Evolutionary conservation across 2,797 vertebrate species (phyloP).

Genomic region (Pipistrellus nathusii): DNA sequence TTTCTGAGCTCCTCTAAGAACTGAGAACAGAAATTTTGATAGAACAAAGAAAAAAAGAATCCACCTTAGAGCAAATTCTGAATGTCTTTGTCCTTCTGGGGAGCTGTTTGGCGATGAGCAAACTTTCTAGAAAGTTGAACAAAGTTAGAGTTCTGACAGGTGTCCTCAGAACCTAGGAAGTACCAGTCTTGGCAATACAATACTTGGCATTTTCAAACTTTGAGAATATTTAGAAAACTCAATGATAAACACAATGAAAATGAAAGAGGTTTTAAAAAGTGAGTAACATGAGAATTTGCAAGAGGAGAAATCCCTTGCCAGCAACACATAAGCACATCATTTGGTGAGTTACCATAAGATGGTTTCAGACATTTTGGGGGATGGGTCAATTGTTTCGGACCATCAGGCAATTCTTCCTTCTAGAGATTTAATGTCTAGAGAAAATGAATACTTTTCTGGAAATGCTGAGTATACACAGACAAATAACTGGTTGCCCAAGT

Average conservation of each 20-base stretch:
- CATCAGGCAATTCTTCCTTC: background rate
- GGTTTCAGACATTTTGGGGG: background rate
- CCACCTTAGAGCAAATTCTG: background rate
- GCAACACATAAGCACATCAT: background rate
- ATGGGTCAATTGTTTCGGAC: background rate
- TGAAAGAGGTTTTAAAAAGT: background rate
- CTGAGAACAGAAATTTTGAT: conserved; percentile 24
- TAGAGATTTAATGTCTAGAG: background rate
- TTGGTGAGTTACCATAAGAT: background rate
- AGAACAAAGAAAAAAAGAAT: conserved; percentile 8
- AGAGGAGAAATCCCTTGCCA: conserved; percentile 23
- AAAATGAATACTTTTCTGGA: conserved; percentile 33
- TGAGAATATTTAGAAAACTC: conserved; percentile 32
- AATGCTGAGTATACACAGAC: conserved; percentile 1
- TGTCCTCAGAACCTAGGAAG: background rate
- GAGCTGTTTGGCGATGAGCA: background rate
- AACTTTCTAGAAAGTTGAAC: conserved; percentile 19
- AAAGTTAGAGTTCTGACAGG: conserved; percentile 55
- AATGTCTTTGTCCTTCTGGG: background rate
- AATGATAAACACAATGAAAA: conserved; percentile 42
- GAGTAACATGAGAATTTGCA: conserved; percentile 1
- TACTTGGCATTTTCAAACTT: conserved; percentile 36
- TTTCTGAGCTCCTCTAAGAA: conserved; percentile 48
- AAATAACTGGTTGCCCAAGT: background rate
- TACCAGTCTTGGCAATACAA: conserved; percentile 1